Percentiles rank a stretch among this genome's conserved stretches.
Evolutionary conservation across 2,113 vertebrate genomes (phyloP).

Genomic region (Nibea coibor): DNA sequence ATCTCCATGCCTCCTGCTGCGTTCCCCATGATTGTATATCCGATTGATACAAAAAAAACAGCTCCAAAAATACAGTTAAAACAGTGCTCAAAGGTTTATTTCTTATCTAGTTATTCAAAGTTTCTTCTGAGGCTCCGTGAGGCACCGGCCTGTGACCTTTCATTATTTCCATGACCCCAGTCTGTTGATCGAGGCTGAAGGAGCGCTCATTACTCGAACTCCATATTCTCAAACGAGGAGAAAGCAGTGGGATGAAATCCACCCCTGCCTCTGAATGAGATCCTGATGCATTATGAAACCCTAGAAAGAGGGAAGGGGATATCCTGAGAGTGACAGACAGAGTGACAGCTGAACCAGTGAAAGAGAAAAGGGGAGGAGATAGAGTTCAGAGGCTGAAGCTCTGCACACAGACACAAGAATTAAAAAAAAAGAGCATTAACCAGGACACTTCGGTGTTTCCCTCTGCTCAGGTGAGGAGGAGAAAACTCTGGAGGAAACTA

Average conservation of each 20-base stretch:
- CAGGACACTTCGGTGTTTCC: conserved; percentile 5
- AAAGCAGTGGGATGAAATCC: conserved; percentile 42
- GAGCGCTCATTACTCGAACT: background rate
- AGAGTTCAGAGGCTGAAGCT: conserved; percentile 2
- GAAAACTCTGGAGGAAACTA: conserved; percentile 38
- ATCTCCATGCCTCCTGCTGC: conserved; percentile 87
- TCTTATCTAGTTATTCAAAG: conserved; percentile 10
- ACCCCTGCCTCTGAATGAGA: conserved; percentile 37
- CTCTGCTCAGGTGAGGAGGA: conserved; percentile 6
- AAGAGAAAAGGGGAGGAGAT: conserved; percentile 36
- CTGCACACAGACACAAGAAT: background rate
- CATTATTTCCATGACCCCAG: conserved; percentile 29
- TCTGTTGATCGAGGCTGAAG: conserved; percentile 10
- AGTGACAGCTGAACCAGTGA: conserved; percentile 65
- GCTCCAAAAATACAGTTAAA: background rate
- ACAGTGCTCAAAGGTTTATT: background rate
- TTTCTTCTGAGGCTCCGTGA: background rate
- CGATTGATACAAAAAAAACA: background rate
- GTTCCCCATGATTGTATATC: conserved; percentile 85
- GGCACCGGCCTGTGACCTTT: conserved; percentile 41
- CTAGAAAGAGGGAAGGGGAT: conserved; percentile 71
- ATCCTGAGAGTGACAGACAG: conserved; percentile 64
- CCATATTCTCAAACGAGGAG: conserved; percentile 16
- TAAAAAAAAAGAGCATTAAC: background rate
- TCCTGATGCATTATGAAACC: conserved; percentile 66